Base-by-base conservation (phyloP, 2,113 vertebrate genomes). In the Microcebus murinus region DNA sequence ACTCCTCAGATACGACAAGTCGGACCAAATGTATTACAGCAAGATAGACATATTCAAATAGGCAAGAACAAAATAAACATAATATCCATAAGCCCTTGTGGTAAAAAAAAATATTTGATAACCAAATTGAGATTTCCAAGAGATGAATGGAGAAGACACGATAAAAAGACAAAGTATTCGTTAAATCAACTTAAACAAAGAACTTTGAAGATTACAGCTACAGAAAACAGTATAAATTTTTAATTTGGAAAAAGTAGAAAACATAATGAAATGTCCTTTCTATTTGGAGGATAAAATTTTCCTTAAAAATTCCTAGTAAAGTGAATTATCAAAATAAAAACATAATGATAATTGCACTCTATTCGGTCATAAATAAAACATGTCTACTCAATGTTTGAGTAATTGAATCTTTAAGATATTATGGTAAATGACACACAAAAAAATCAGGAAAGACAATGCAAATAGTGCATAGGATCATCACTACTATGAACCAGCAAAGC, bases 241-340 rank as follows among this genome's bases (percentile, higher is more conserved):
- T 93, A 63, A 84, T 87, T 57, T 63, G 83, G 50, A 82, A 73
- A 95, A 90, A 63, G 21, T 42, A 90, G 48, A 71, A 95, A 76
- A 57, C 10, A 76, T 84, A 73, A 76, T 88, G 80, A 95, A 92
- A 61, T 74, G 45, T 90, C 67, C 70, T 84, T 90, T 71, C 70
- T 84, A 36, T 21, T 74, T 42, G 13, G n/a, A 90, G 31, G 27
- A 31, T 42, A 65, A n/a, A 36, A 7, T 82, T 91, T 89, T 73
- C 55, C 76, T 45, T 39, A 80, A 91, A 92, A 93, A 48, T 14
- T 91, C 80, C 45, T 90, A 83, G 55, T 87, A 79, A 89, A 45
- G 50, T 67, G 63, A 92, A 77, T 59, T 81, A 80, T 55, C 39
- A 87, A 93, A 95, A 87, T 70, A 82, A 68, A 97, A 90, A 55